Conservation (phyloP, 1,140 invertebrate species). For the Drosophila pachea region DNA sequence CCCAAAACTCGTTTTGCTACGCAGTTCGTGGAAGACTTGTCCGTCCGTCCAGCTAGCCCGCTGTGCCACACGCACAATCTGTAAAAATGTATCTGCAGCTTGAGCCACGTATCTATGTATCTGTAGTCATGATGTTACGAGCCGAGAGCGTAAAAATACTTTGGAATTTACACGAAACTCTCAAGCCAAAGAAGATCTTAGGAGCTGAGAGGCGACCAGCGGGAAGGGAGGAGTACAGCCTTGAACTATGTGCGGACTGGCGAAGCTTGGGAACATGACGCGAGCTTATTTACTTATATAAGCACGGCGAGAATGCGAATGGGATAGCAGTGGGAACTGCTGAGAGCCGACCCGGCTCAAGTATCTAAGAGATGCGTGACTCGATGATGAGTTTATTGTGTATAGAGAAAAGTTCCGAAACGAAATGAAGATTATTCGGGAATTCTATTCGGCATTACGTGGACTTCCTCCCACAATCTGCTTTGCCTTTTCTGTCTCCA, state of each 20-base stretch:
- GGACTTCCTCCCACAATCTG: no score
- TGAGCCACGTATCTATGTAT: conserved; percentile 3
- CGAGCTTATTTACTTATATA: conserved; percentile 14
- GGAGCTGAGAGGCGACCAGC: neutral
- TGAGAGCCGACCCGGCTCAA: neutral
- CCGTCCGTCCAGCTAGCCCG: conserved; percentile 17
- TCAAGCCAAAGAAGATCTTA: no score
- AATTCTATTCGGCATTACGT: no score
- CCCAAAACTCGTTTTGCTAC: conserved; percentile 64
- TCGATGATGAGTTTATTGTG: conserved; percentile 5
- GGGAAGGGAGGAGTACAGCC: conserved; percentile 15
- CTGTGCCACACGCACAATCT: conserved; percentile 41
- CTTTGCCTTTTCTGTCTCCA: neutral
- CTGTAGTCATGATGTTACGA: conserved; percentile 29
- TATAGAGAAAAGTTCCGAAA: no score
- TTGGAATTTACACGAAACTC: conserved; percentile 19
- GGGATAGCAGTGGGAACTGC: neutral
- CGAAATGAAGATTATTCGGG: no score
- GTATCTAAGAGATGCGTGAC: conserved; percentile 1
- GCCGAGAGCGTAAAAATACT: conserved; percentile 2
- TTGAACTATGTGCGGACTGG: conserved; percentile 26
- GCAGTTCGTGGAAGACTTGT: conserved; percentile 65
- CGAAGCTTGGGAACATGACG: conserved; percentile 46
- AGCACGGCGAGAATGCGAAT: conserved; percentile 4
- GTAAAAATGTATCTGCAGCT: conserved; percentile 36